Evolutionary conservation across 2,113 vertebrate genomes (phyloP).

Genomic region (Pomatorhinus ruficollis): DNA sequence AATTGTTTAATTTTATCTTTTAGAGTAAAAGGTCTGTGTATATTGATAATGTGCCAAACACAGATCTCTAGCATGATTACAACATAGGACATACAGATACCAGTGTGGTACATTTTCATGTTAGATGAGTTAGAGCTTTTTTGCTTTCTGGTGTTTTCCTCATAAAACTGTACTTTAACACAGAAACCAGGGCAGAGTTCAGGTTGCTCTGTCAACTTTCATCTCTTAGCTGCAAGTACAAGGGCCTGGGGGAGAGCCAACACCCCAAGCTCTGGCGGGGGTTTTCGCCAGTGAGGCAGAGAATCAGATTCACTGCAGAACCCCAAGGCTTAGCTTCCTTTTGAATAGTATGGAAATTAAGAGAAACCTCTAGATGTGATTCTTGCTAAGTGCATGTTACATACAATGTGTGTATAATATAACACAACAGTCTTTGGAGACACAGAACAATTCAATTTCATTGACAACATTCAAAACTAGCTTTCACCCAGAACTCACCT

Average conservation of each 20-base stretch:
- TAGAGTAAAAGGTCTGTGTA: not conserved
- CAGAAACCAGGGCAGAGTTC: not conserved
- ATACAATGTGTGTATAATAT: too few relatives aligned
- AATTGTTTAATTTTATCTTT: not conserved
- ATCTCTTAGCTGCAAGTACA: not conserved
- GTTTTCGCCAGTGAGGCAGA: not conserved
- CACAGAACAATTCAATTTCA: not conserved
- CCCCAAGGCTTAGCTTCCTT: not conserved
- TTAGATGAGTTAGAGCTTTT: not conserved
- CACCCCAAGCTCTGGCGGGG: not conserved
- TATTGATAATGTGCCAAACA: not conserved
- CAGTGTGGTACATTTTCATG: not conserved
- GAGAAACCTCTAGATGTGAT: not conserved
- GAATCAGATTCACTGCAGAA: not conserved
- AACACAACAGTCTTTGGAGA: not conserved
- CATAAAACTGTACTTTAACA: not conserved
- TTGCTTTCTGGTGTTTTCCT: not conserved
- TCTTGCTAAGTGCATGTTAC: not conserved
- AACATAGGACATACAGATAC: accelerated
- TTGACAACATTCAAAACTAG: not conserved
- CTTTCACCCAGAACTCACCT: not conserved
- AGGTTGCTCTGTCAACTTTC: not conserved
- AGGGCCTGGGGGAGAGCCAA: accelerated
- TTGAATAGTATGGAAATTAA: not conserved
- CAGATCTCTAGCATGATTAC: not conserved